Evolutionary conservation across 2,113 vertebrate species (phyloP).

Genomic region (Psilopogon haemacephalus): DNA sequence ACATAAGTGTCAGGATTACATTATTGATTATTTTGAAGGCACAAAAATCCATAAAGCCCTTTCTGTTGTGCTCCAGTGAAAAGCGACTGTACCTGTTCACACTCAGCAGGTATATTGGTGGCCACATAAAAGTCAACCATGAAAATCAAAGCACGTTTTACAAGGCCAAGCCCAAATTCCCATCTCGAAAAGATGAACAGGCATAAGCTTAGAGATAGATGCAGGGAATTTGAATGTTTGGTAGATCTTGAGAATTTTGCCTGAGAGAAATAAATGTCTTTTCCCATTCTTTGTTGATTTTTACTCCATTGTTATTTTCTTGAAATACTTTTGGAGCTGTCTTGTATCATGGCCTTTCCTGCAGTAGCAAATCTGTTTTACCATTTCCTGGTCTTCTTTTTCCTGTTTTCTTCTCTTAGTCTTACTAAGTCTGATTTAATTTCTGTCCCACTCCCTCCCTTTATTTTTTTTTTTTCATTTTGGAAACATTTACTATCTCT

Average conservation of each 20-base stretch:
- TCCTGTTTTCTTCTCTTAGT: neutral
- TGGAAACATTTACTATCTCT: neutral
- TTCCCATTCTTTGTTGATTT: neutral
- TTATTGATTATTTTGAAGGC: slow-evolving; percentile 22
- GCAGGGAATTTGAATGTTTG: neutral
- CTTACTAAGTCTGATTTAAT: neutral
- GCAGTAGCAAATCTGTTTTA: neutral
- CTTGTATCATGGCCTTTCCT: neutral
- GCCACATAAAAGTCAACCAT: neutral
- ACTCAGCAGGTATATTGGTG: neutral
- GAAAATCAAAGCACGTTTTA: neutral
- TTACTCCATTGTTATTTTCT: neutral
- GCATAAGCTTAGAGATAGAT: neutral
- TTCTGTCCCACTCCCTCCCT: neutral
- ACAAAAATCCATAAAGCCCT: neutral
- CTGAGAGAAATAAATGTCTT: neutral
- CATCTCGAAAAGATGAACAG: neutral
- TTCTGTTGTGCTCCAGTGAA: neutral
- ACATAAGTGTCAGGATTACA: neutral
- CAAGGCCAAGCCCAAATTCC: neutral
- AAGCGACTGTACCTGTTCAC: neutral
- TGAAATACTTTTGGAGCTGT: neutral
- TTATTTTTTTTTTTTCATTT: neutral
- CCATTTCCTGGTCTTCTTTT: neutral
- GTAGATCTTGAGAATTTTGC: neutral